Evolutionary conservation across 2,797 vertebrate genomes (phyloP).

Genomic region (Pseudocheirus occidentalis): DNA sequence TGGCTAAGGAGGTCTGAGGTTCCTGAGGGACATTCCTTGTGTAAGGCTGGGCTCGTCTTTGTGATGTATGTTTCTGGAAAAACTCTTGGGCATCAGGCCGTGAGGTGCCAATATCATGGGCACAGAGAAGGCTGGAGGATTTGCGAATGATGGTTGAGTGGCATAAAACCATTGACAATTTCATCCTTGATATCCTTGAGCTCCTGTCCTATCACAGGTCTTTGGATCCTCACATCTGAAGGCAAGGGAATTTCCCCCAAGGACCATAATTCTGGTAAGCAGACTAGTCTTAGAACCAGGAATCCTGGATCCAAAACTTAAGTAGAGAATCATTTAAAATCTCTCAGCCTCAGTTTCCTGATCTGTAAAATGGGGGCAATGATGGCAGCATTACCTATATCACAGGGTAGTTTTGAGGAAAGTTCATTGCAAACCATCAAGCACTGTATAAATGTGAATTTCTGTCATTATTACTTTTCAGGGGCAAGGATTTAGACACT

Average conservation of each 20-base stretch:
- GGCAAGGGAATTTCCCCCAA: neutral
- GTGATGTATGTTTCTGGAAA: neutral
- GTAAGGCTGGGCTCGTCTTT: neutral
- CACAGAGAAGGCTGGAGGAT: neutral
- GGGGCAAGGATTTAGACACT: neutral
- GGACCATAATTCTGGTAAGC: neutral
- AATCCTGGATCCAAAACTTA: neutral
- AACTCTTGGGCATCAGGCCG: neutral
- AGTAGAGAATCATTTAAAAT: neutral
- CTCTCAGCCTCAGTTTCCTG: neutral
- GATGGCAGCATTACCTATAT: neutral
- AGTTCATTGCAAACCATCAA: neutral
- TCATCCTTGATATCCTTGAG: neutral
- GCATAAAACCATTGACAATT: neutral
- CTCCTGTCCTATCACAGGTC: neutral
- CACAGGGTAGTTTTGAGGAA: neutral
- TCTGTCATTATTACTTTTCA: neutral
- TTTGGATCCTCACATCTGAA: neutral
- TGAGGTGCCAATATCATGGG: neutral
- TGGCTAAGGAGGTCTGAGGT: neutral
- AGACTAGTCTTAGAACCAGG: neutral
- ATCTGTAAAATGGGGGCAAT: neutral
- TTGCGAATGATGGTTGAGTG: neutral
- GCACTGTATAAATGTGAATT: neutral
- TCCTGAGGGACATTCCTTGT: neutral